A percentile compares a stretch with the other conserved stretches of the same genome.
Conservation (phyloP, 2,113 vertebrate species). For the Campylomormyrus tamandua region DNA sequence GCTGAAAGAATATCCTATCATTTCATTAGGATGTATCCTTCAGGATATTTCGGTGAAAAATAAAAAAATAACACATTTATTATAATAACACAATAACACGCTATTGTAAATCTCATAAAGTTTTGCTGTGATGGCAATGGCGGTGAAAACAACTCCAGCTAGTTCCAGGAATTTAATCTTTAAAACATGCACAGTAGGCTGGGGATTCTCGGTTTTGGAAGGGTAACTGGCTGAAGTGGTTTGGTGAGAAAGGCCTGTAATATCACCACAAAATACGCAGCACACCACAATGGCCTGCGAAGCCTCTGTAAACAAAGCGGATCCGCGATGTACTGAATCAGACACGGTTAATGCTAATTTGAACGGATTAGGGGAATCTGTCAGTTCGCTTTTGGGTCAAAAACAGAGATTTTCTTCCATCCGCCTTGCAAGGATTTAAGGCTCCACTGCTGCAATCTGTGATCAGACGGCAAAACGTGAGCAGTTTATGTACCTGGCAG, state of each 20-base stretch:
- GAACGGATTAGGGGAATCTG: background rate
- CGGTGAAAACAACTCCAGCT: background rate
- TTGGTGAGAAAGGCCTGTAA: background rate
- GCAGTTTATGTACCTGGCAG: conserved; percentile 26
- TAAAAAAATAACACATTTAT: background rate
- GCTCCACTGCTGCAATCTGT: conserved; percentile 24
- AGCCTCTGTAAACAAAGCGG: background rate
- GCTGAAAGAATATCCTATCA: background rate
- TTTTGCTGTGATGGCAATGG: background rate
- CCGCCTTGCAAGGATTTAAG: conserved; percentile 20
- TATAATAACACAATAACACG: too few species aligned
- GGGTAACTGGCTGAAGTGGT: background rate
- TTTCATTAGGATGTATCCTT: background rate
- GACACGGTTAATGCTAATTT: conserved; percentile 2
- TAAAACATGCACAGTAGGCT: background rate
- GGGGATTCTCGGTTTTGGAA: background rate
- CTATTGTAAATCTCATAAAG: background rate
- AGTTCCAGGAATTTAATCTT: background rate
- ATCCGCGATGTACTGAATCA: background rate
- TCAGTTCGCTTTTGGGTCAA: background rate
- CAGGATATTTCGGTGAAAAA: background rate
- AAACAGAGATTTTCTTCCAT: background rate
- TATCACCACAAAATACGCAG: background rate
- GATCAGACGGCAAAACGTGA: conserved; percentile 33
- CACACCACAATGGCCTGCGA: background rate